Conservation (phyloP, 2,888 invertebrate species). For the Iphiclides podalirius region DNA sequence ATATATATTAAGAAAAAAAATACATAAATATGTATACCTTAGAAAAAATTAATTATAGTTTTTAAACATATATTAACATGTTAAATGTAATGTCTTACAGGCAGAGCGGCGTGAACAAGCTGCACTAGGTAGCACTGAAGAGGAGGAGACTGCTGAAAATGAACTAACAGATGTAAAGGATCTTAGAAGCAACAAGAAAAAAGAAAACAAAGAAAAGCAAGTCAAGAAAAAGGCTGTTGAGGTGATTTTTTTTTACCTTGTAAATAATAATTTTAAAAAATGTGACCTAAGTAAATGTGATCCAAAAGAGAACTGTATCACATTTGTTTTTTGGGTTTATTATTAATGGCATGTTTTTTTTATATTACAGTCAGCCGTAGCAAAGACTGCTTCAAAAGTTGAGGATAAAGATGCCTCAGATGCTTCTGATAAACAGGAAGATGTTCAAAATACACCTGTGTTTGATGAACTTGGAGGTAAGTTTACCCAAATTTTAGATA, state of each 20-base stretch:
- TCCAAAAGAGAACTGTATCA: too few relatives aligned
- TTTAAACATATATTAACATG: neutral
- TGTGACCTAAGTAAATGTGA: too few relatives aligned
- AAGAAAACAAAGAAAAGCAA: slow-evolving; percentile 75
- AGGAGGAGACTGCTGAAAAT: slow-evolving; percentile 51
- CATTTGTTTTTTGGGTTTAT: too few relatives aligned
- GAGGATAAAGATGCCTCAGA: slow-evolving; percentile 60
- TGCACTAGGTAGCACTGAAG: slow-evolving; percentile 42
- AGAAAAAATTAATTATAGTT: neutral
- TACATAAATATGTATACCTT: too few relatives aligned
- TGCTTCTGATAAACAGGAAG: slow-evolving; percentile 59
- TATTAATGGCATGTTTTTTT: too few relatives aligned
- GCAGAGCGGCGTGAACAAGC: slow-evolving; percentile 64
- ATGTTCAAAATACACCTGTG: slow-evolving; percentile 50
- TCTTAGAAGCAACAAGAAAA: slow-evolving; percentile 73
- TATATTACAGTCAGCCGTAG: slow-evolving; percentile 49
- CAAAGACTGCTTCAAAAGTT: slow-evolving; percentile 49
- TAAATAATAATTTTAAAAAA: too few relatives aligned
- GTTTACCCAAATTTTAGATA: slow-evolving; percentile 19
- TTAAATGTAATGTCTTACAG: slow-evolving; percentile 30
- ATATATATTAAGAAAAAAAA: too few relatives aligned
- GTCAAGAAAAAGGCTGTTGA: slow-evolving; percentile 65
- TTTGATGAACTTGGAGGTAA: slow-evolving; percentile 75
- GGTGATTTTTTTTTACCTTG: slow-evolving; percentile 34
- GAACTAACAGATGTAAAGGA: slow-evolving; percentile 71